Evolutionary conservation across 2,888 invertebrate species (phyloP).

Genomic region (Notodonta ziczac): DNA sequence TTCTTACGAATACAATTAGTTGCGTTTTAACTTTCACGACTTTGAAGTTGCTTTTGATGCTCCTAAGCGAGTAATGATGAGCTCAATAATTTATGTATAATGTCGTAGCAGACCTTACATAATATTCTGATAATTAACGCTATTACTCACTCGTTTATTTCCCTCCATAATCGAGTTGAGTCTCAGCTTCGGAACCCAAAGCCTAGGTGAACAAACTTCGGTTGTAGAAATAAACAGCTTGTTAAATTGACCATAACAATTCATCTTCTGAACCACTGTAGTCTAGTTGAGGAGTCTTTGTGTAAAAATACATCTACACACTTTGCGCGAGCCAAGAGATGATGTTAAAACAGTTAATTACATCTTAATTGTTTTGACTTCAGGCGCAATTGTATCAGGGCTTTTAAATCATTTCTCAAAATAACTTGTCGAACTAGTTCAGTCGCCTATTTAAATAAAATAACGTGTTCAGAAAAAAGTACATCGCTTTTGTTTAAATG

Average conservation of each 20-base stretch:
- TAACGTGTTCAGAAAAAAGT: conserved; percentile 21
- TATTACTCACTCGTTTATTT: conserved; percentile 25
- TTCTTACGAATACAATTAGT: too few species aligned
- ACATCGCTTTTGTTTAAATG: conserved; percentile 15
- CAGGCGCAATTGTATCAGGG: conserved; percentile 13
- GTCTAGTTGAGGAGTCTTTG: conserved; percentile 35
- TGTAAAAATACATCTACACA: conserved; percentile 24
- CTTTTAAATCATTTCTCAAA: conserved; percentile 19
- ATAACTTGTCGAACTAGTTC: conserved; percentile 36
- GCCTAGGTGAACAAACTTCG: conserved; percentile 8
- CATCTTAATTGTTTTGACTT: conserved; percentile 24
- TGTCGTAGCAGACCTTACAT: conserved; percentile 23
- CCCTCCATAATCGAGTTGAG: conserved; percentile 2
- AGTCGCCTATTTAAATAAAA: conserved; percentile 41
- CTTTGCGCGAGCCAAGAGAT: conserved; percentile 46
- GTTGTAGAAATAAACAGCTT: conserved; percentile 17
- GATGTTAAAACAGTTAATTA: conserved; percentile 37
- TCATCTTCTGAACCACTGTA: conserved; percentile 37
- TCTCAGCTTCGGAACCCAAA: neutral
- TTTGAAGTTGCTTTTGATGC: conserved; percentile 16
- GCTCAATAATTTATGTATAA: conserved; percentile 30
- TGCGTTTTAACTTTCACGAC: conserved; percentile 6
- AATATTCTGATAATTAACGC: conserved; percentile 40
- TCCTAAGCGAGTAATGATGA: conserved; percentile 33
- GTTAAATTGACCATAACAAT: conserved; percentile 40